phyloP scores from a whole-genome alignment of 2,797 vertebrate genomes.

The Etheostoma nigrum region DNA sequence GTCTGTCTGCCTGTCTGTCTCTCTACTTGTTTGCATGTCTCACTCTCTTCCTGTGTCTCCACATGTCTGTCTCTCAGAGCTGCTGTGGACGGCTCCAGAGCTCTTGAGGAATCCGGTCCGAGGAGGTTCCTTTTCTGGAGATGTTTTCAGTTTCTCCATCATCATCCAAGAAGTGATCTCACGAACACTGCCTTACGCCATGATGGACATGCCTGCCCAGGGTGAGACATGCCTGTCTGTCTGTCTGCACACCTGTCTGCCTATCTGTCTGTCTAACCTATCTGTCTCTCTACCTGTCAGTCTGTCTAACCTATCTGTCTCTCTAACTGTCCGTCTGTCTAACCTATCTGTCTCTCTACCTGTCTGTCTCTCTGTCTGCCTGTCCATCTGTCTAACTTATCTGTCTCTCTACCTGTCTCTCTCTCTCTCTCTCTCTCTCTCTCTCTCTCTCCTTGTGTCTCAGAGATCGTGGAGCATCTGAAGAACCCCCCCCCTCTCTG shows the following conservation, averaged over 20 bases:
- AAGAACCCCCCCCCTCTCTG: conserved; percentile 79
- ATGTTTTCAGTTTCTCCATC: conserved; percentile 92
- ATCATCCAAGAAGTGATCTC: conserved; percentile 94
- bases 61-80: conserved; percentile 79
- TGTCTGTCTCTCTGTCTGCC: not conserved
- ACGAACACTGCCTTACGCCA: conserved; percentile 88
- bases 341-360: conserved; percentile 14
- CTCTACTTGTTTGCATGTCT: too few species aligned
- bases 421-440: not conserved
- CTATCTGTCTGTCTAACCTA: not conserved
- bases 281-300: not conserved
- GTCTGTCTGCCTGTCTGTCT: too few species aligned
- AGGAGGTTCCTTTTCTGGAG: conserved; percentile 83
- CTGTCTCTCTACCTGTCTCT: conserved; percentile 4
- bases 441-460: too few species aligned
- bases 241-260: not conserved
- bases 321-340: not conserved
- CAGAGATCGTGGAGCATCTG: conserved; percentile 88
- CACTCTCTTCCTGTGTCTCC: not conserved
- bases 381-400: not conserved
- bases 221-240: conserved; percentile 60
- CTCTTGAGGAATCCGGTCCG: conserved; percentile 82
- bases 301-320: conserved; percentile 11
- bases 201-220: conserved; percentile 86
- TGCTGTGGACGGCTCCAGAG: conserved; percentile 91